phyloP scores from a whole-genome alignment of 1,140 invertebrate genomes.

The Littorina saxatilis region DNA sequence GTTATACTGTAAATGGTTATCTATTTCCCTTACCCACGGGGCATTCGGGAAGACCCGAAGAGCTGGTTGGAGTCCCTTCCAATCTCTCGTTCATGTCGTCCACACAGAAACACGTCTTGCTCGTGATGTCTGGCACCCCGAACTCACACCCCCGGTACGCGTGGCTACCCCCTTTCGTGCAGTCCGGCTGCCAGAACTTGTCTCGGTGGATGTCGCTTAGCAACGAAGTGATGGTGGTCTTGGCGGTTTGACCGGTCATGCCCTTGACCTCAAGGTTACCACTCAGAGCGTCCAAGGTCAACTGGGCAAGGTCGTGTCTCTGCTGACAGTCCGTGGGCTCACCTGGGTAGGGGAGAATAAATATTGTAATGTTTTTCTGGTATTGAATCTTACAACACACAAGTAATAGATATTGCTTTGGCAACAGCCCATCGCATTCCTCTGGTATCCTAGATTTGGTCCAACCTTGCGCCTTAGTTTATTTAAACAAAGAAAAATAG shows the following conservation, averaged over 20 bases:
- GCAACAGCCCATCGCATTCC: too few relatives aligned
- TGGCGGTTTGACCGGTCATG: neutral
- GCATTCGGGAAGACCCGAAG: neutral
- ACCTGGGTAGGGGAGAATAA: neutral
- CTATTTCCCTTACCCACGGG: neutral
- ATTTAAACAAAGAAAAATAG: too few relatives aligned
- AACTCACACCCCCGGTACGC: conserved; percentile 5
- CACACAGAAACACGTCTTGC: neutral
- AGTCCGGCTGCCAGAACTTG: conserved; percentile 12
- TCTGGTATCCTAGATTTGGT: too few relatives aligned
- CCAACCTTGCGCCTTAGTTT: too few relatives aligned
- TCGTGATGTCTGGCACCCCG: neutral
- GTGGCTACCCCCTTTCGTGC: neutral
- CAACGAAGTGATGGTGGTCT: neutral
- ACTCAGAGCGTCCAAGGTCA: neutral
- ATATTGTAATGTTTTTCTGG: too few relatives aligned
- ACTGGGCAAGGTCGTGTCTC: neutral
- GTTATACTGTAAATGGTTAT: too few relatives aligned
- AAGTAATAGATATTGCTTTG: too few relatives aligned
- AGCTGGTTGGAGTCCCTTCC: neutral
- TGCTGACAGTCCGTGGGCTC: neutral
- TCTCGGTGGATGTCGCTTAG: conserved; percentile 7
- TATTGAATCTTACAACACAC: too few relatives aligned
- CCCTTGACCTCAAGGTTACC: neutral
- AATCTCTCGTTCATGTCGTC: neutral